phyloP scores from a whole-genome alignment of 2,888 invertebrate species.

The Nycteola revayana region DNA sequence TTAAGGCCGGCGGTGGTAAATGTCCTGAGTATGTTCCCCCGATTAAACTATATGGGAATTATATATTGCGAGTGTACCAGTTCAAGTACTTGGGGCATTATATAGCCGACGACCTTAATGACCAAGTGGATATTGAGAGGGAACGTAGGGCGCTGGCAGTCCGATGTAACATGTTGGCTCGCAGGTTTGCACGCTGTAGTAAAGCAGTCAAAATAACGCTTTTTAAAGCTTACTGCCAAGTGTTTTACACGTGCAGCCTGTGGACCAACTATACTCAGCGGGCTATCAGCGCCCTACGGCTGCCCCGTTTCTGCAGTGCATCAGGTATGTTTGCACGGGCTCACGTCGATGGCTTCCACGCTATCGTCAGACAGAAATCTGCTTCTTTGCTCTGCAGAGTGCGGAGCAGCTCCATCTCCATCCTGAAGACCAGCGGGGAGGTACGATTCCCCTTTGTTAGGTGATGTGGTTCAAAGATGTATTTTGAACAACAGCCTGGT shows the following conservation, averaged over 20 bases:
- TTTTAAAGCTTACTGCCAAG: constrained; percentile 1
- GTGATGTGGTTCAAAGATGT: no score
- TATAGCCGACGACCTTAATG: constrained; percentile 2
- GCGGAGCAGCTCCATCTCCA: no score
- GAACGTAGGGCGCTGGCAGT: constrained; percentile 15
- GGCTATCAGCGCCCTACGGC: background rate
- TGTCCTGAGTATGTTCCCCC: background rate
- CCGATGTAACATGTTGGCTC: constrained; percentile 15
- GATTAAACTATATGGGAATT: background rate
- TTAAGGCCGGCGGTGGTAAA: background rate
- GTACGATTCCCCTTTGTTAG: no score
- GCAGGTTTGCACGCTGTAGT: constrained; percentile 13
- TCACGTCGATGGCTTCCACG: no score
- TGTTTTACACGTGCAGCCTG: background rate
- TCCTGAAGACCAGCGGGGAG: no score
- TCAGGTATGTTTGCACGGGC: no score
- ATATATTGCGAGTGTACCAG: background rate
- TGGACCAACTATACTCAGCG: background rate
- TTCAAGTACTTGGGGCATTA: constrained; percentile 8
- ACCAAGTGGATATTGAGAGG: constrained; percentile 9
- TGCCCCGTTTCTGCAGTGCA: constrained; percentile 1
- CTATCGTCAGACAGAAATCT: no score
- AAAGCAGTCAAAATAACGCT: constrained; percentile 1
- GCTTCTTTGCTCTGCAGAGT: no score
- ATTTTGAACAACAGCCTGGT: no score